Evolutionary conservation across 2,888 invertebrate genomes (phyloP).

Genomic region (Thereva unica): DNA sequence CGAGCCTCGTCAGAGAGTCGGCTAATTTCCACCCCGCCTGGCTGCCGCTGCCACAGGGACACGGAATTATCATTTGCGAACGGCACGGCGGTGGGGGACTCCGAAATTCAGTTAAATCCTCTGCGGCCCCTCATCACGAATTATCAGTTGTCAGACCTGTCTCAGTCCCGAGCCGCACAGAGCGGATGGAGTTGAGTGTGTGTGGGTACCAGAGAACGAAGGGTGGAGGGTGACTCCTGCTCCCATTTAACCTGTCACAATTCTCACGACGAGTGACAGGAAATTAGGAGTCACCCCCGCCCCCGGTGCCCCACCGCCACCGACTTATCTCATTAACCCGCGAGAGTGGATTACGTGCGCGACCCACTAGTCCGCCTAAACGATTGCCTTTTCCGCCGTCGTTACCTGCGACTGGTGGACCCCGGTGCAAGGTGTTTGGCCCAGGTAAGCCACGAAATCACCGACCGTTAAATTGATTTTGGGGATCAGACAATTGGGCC

Average conservation of each 20-base stretch:
- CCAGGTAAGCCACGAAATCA: constrained; percentile 25
- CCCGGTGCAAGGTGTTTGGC: background rate
- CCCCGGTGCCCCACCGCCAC: background rate
- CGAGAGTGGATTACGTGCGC: constrained; percentile 3
- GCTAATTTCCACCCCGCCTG: constrained; percentile 18
- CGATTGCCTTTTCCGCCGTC: background rate
- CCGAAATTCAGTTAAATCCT: background rate
- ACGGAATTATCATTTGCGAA: constrained; percentile 19
- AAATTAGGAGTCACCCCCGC: constrained; percentile 21
- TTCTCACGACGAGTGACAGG: constrained; percentile 27
- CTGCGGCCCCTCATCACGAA: background rate
- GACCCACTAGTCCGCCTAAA: background rate
- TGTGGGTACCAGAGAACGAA: background rate
- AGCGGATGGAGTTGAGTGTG: background rate
- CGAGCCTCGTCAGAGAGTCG: background rate
- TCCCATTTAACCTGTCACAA: background rate
- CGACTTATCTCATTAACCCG: constrained; percentile 7
- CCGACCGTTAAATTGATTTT: constrained; percentile 36
- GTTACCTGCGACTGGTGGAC: background rate
- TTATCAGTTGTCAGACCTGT: constrained; percentile 36
- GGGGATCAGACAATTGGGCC: constrained; percentile 7
- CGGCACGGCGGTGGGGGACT: background rate
- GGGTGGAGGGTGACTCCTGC: background rate
- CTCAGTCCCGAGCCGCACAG: background rate
- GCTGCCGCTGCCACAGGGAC: constrained; percentile 3